Percentiles rank a stretch among this genome's conserved stretches.
These are phyloP conservation scores for Clarias laeviceps DNA, from an alignment of 2,797 vertebrate species.

Conservation along the genomic window DNA sequence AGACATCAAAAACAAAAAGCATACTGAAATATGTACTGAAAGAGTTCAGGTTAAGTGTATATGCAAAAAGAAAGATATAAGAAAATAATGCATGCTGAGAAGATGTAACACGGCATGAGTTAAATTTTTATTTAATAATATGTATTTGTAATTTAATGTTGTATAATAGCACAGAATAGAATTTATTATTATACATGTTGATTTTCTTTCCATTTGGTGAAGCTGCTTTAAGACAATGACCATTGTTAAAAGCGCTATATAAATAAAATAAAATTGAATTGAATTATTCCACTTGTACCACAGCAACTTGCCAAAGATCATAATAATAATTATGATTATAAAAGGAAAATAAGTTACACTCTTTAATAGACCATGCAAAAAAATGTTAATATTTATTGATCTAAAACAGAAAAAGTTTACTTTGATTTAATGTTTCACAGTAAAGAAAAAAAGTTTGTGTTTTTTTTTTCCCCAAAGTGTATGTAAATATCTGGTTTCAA, in stretches of 20 bases:
- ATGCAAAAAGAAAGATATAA: background rate
- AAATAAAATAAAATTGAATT: no score
- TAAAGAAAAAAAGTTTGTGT: no score
- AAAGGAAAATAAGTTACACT: background rate
- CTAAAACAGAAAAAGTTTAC: no score
- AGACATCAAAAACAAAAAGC: constrained; percentile 18
- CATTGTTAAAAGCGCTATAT: no score
- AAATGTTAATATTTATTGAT: no score
- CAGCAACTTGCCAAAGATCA: background rate
- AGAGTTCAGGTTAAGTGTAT: background rate
- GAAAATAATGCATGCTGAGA: background rate
- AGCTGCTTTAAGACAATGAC: no score
- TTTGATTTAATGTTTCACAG: no score
- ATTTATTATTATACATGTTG: background rate
- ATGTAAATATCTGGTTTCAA: no score
- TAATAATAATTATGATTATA: background rate
- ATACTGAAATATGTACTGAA: background rate
- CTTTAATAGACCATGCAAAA: background rate
- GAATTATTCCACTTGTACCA: background rate
- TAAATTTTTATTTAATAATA: no score
- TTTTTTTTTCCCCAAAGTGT: no score
- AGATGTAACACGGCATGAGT: background rate
- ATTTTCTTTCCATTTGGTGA: no score
- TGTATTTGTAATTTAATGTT: no score
- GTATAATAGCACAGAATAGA: background rate